phyloP scores from a whole-genome alignment of 2,797 vertebrate genomes.

The Chromobotia macracanthus region DNA sequence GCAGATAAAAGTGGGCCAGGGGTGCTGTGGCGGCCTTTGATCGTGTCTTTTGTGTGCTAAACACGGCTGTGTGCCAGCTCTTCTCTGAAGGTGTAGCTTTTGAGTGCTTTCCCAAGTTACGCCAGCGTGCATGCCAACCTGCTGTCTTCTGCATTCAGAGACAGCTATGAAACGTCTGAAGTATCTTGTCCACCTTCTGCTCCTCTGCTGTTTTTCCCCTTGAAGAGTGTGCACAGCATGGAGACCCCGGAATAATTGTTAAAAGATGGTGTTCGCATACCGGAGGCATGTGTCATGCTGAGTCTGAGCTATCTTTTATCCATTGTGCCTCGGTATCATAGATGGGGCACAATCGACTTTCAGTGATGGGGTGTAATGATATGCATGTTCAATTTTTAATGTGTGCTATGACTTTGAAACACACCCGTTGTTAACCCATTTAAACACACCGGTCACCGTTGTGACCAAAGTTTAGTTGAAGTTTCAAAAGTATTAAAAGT shows the following conservation, averaged over 20 bases:
- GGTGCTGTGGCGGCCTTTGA: slow-evolving; percentile 79
- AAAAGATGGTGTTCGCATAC: slow-evolving; percentile 45
- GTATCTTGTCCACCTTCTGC: slow-evolving; percentile 35
- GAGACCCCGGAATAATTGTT: slow-evolving; percentile 42
- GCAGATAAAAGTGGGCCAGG: slow-evolving; percentile 80
- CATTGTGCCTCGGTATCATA: slow-evolving; percentile 26
- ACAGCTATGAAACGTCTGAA: slow-evolving; percentile 36
- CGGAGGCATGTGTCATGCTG: slow-evolving; percentile 36
- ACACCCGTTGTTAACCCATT: neutral
- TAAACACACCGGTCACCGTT: slow-evolving; percentile 16
- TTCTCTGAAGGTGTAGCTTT: slow-evolving; percentile 74
- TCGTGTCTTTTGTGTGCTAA: slow-evolving; percentile 81
- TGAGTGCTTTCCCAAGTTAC: slow-evolving; percentile 62
- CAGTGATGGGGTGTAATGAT: slow-evolving; percentile 69
- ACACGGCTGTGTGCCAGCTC: slow-evolving; percentile 74
- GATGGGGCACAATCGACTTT: slow-evolving; percentile 15
- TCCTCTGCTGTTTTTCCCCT: neutral
- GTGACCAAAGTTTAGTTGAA: slow-evolving; percentile 4
- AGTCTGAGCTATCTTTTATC: slow-evolving; percentile 26
- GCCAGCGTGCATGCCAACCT: slow-evolving; percentile 71
- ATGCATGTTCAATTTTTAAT: slow-evolving; percentile 75
- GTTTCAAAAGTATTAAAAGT: slow-evolving; percentile 18
- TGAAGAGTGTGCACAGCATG: slow-evolving; percentile 25
- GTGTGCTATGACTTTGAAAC: slow-evolving; percentile 71
- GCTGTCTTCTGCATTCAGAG: slow-evolving; percentile 55